A percentile compares a stretch with the other conserved stretches of the same genome.
phyloP scores from a whole-genome alignment of 2,888 invertebrate species.

The Pristionchus maxplancki region DNA sequence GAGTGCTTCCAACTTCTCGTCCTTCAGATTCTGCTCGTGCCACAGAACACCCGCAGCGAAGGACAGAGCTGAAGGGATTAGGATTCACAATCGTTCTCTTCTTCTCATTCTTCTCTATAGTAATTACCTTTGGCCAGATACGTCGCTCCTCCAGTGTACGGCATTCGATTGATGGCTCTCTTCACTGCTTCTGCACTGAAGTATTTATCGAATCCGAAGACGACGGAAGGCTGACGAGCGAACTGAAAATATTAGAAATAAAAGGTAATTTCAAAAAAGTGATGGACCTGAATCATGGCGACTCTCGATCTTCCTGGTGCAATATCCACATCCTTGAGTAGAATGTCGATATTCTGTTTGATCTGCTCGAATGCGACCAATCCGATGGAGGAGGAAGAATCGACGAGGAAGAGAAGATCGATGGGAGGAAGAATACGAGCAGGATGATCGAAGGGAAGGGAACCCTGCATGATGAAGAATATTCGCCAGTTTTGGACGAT shows the following conservation, averaged over 20 bases:
- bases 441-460: slow-evolving; percentile 63
- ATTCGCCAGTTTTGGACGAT: background rate
- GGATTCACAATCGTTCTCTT: background rate
- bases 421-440: slow-evolving; percentile 71
- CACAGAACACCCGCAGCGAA: slow-evolving; percentile 74
- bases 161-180: slow-evolving; percentile 70
- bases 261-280: background rate
- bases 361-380: slow-evolving; percentile 71
- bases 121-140: slow-evolving; percentile 67
- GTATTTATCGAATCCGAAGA: slow-evolving; percentile 74
- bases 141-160: slow-evolving; percentile 75
- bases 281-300: slow-evolving; percentile 60
- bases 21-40: slow-evolving; percentile 74
- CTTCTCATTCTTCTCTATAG: background rate
- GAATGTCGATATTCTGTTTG: slow-evolving; percentile 64
- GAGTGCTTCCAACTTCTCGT: slow-evolving; percentile 60
- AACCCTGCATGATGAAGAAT: background rate
- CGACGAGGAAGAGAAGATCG: slow-evolving; percentile 73
- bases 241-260: slow-evolving; percentile 57
- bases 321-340: slow-evolving; percentile 72
- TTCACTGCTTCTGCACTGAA: slow-evolving; percentile 56
- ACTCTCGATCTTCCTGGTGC: slow-evolving; percentile 71
- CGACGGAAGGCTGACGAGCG: slow-evolving; percentile 71
- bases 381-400: slow-evolving; percentile 72
- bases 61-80: slow-evolving; percentile 60